These are phyloP conservation scores for Tarsius wallacei DNA, from an alignment of 2,797 vertebrate genomes.

Conservation along the genomic window DNA sequence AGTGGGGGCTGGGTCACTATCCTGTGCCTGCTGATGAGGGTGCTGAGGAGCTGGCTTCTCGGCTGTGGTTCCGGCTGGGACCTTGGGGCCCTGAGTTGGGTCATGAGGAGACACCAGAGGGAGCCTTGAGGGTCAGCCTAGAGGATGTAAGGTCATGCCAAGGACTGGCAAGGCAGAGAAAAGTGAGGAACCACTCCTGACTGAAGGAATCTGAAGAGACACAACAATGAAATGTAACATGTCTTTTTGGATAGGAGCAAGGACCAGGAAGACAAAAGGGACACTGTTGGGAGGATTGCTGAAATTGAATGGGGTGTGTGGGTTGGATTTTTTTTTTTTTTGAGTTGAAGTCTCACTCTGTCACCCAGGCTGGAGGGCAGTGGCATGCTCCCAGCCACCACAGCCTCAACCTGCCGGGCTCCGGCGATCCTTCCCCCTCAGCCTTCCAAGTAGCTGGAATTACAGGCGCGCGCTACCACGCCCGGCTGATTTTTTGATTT, in stretches of 20 bases:
- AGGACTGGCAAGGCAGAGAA: background rate
- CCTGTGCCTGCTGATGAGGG: background rate
- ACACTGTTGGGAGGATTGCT: background rate
- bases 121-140: background rate
- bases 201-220: background rate
- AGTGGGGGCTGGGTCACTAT: too few species aligned
- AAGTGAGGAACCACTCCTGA: background rate
- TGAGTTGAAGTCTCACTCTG: too few species aligned
- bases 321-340: background rate
- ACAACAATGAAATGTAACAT: background rate
- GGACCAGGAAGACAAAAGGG: background rate
- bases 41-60: background rate
- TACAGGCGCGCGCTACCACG: too few species aligned
- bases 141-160: background rate
- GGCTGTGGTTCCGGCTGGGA: background rate
- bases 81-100: background rate
- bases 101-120: background rate
- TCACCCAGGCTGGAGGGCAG: too few species aligned
- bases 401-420: too few species aligned
- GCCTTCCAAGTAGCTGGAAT: too few species aligned
- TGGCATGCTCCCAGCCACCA: too few species aligned
- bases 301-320: background rate
- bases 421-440: too few species aligned
- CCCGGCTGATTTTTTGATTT: too few species aligned
- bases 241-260: too few species aligned